Evolutionary conservation across 1,140 invertebrate genomes (phyloP).

Genomic region (Cyclina sinensis): DNA sequence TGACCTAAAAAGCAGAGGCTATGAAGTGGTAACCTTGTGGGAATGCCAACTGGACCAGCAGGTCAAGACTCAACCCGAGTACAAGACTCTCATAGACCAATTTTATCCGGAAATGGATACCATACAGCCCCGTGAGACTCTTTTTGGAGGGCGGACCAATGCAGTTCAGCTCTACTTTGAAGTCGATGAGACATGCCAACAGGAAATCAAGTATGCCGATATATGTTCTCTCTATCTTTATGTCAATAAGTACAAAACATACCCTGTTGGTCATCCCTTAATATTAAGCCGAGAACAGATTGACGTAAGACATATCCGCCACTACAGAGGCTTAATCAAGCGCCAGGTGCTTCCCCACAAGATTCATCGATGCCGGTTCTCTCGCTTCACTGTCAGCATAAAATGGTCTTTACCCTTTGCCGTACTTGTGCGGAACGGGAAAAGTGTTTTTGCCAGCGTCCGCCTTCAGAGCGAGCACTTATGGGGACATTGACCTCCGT

Average conservation of each 20-base stretch:
- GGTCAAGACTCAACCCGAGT: not conserved
- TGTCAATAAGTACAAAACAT: not conserved
- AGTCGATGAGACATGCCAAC: not conserved
- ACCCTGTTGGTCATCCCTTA: not conserved
- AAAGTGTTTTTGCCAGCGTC: not conserved
- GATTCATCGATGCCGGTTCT: constrained; percentile 1
- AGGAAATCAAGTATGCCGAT: constrained; percentile 30
- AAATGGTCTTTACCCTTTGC: constrained; percentile 39
- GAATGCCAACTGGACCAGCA: constrained; percentile 6
- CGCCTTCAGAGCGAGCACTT: not conserved
- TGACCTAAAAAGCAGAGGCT: not conserved
- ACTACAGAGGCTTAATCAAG: not conserved
- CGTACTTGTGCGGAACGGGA: not conserved
- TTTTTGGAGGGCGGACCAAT: constrained; percentile 18
- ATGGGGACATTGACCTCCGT: not conserved
- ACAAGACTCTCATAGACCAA: not conserved
- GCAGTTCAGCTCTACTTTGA: not conserved
- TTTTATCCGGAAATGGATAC: not conserved
- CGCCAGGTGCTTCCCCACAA: too few relatives aligned
- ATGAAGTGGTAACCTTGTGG: not conserved
- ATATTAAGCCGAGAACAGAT: too few relatives aligned
- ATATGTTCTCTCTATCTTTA: too few relatives aligned
- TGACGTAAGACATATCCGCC: not conserved
- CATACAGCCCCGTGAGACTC: not conserved
- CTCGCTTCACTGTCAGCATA: constrained; percentile 1